A percentile compares a stretch with the other conserved stretches of the same genome.
phyloP scores from a whole-genome alignment of 2,888 invertebrate genomes.

The Sesamia inferens region DNA sequence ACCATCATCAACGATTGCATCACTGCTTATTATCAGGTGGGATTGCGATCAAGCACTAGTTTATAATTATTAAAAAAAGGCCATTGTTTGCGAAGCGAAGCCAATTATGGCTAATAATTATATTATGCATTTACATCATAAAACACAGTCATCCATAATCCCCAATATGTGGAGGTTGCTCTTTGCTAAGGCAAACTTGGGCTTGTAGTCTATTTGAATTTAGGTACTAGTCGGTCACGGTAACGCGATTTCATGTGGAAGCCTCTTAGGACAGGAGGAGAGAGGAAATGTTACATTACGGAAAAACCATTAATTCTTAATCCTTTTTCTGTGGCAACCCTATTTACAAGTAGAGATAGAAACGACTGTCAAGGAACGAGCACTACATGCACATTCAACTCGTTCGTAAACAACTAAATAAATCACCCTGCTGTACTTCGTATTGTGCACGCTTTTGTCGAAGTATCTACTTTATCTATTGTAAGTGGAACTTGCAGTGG shows the following conservation, averaged over 20 bases:
- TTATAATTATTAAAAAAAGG: too few relatives aligned
- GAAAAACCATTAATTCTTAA: neutral
- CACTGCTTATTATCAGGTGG: too few relatives aligned
- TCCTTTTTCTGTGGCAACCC: slow-evolving; percentile 4
- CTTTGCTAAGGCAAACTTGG: neutral
- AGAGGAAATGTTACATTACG: neutral
- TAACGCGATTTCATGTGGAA: neutral
- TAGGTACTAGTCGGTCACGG: neutral
- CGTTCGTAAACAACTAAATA: slow-evolving; percentile 31
- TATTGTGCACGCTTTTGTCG: slow-evolving; percentile 25
- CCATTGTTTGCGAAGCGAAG: neutral
- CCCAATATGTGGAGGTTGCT: neutral
- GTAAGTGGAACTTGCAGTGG: neutral
- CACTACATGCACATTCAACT: slow-evolving; percentile 30
- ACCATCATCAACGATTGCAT: too few relatives aligned
- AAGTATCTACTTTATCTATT: slow-evolving; percentile 17
- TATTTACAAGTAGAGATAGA: slow-evolving; percentile 15
- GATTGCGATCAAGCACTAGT: too few relatives aligned
- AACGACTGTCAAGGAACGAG: slow-evolving; percentile 25
- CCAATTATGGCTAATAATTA: too few relatives aligned
- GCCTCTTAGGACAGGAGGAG: neutral
- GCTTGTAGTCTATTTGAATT: neutral
- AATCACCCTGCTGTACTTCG: slow-evolving; percentile 30
- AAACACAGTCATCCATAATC: neutral
- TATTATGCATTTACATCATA: neutral